Evolutionary conservation across 2,113 vertebrate species (phyloP), one percentile per base, ranked within the genome.

Genomic region (Thymallus thymallus): DNA sequence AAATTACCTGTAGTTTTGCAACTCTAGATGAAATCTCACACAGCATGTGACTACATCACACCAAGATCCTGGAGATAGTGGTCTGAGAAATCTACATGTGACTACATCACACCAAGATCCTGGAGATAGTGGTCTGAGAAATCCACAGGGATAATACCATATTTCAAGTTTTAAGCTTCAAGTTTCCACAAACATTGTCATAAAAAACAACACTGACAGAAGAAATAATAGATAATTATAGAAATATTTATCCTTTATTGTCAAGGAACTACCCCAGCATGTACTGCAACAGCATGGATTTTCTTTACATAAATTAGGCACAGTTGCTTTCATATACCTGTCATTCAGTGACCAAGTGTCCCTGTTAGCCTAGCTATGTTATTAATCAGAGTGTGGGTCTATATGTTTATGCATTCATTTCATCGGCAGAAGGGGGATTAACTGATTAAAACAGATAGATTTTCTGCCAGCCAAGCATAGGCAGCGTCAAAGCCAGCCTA

Each of bases 401-500:
- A 65, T 81, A 80, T 76, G 79, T 84, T 82, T 82, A 73, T 79
- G 75, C 77, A 82, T 84, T 85, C 79, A 72, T 79, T 51, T 79
- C 68, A 64, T 77, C 79, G 80, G 75, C 82, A 65, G 66, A 72
- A 30, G 29, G 71, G 80, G 73, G 83, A 89, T 89, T 87, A 87
- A 86, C 85, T 80, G 86, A 89, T 90, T 88, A 85, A 77, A 87
- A 82, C 24, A 74, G 80, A 91, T 90, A 82, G 90, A 92, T 88
- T 90, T 88, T 73, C 82, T 88, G 83, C 77, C 83, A 87, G 81
- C 77, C 35, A 85, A 71, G 75, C 81, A 82, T 81, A 72, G 82
- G 62, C 76, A 0, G 0, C 4, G 22, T 71, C 72, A 48, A 76
- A 73, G 77, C 75, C 74, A 32, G 80, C 79, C 73, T 35, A 69